Conservation (phyloP, 2,113 vertebrate genomes). For the Dromaius novaehollandiae region DNA sequence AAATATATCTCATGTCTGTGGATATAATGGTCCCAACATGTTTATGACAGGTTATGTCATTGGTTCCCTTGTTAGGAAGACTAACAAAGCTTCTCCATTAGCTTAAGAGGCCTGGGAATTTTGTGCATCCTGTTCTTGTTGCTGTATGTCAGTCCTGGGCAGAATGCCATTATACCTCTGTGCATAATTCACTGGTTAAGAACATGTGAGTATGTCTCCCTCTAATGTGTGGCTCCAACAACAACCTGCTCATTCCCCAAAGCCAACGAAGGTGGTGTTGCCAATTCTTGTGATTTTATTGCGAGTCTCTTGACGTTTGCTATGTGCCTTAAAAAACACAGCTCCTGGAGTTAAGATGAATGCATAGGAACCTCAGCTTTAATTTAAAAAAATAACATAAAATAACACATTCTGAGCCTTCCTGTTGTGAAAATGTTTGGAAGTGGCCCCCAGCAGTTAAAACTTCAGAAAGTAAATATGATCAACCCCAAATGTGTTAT, state of each 20-base stretch:
- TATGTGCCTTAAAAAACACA: slow-evolving; percentile 61
- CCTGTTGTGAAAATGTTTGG: slow-evolving; percentile 48
- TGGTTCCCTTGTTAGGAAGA: slow-evolving; percentile 53
- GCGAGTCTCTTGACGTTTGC: slow-evolving; percentile 52
- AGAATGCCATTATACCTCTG: slow-evolving; percentile 52
- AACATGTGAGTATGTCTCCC: slow-evolving; percentile 47
- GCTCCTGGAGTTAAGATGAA: slow-evolving; percentile 62
- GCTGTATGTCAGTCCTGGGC: slow-evolving; percentile 62
- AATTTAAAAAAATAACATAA: slow-evolving; percentile 48
- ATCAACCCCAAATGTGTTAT: background rate
- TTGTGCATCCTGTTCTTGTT: slow-evolving; percentile 68
- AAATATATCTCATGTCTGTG: slow-evolving; percentile 18
- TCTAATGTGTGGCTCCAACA: slow-evolving; percentile 66
- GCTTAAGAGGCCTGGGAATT: slow-evolving; percentile 65
- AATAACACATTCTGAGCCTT: slow-evolving; percentile 34
- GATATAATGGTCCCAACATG: slow-evolving; percentile 47
- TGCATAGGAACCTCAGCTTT: slow-evolving; percentile 48
- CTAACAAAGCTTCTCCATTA: slow-evolving; percentile 54
- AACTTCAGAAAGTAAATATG: slow-evolving; percentile 18
- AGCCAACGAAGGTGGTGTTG: slow-evolving; percentile 20
- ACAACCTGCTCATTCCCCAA: slow-evolving; percentile 62
- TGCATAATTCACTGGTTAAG: slow-evolving; percentile 54
- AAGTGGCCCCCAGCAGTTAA: slow-evolving; percentile 27
- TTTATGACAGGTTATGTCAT: slow-evolving; percentile 66
- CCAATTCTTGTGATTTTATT: slow-evolving; percentile 65